Conservation (phyloP, 2,797 vertebrate genomes). For the Silurus lanzhouensis region DNA sequence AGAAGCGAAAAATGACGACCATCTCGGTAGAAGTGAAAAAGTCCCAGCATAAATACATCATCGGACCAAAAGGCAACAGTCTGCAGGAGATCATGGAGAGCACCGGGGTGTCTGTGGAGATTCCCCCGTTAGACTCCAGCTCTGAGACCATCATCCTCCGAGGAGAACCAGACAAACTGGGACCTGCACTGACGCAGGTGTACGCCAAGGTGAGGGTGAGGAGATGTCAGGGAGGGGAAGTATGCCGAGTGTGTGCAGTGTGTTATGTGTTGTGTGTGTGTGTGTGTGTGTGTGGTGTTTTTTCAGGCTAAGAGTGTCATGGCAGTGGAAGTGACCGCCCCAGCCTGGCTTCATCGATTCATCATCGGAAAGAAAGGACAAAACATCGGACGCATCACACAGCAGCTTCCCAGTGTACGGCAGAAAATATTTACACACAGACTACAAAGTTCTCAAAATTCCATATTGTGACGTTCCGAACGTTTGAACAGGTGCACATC, state of each 20-base stretch:
- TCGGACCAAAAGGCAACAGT: constrained; percentile 78
- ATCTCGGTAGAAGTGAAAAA: constrained; percentile 81
- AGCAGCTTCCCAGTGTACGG: constrained; percentile 76
- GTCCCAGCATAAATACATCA: constrained; percentile 81
- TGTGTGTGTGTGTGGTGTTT: too few relatives aligned
- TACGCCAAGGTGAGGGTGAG: constrained; percentile 74
- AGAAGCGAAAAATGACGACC: constrained; percentile 84
- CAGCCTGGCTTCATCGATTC: constrained; percentile 83
- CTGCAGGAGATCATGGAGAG: constrained; percentile 81
- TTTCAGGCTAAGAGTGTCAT: constrained; percentile 78
- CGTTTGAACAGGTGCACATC: constrained; percentile 75
- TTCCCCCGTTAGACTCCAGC: constrained; percentile 74
- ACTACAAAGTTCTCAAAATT: too few relatives aligned
- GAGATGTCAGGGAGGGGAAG: background rate
- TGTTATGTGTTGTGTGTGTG: background rate
- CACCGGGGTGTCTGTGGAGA: constrained; percentile 79
- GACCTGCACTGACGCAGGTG: constrained; percentile 77
- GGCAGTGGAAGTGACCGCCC: constrained; percentile 78
- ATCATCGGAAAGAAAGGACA: constrained; percentile 84
- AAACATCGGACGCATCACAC: constrained; percentile 80
- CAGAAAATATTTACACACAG: background rate
- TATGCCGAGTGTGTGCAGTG: background rate
- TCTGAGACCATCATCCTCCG: constrained; percentile 82
- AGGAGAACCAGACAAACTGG: constrained; percentile 77
- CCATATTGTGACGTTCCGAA: background rate